Percentiles rank a stretch among this genome's conserved stretches.
These are phyloP conservation scores for Ursus arctos DNA, from an alignment of 2,113 vertebrate genomes.

Conservation along the genomic window DNA sequence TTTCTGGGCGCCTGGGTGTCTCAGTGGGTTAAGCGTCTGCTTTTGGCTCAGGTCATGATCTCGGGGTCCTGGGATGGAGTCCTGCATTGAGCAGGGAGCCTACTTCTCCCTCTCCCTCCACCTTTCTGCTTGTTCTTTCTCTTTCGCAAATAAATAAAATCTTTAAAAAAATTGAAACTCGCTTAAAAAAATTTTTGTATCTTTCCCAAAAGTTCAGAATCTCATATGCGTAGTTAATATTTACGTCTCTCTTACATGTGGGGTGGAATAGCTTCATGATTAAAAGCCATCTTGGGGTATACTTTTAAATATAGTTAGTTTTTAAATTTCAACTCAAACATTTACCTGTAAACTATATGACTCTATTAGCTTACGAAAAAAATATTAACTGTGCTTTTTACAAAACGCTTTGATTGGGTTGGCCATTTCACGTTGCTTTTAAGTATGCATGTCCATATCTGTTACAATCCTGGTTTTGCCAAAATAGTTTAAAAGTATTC, in stretches of 20 bases:
- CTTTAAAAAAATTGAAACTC: no score
- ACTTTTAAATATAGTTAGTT: background rate
- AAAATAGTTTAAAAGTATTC: background rate
- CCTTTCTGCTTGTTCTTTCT: no score
- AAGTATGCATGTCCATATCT: no score
- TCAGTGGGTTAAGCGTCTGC: no score
- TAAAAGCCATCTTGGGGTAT: no score
- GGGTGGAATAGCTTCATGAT: background rate
- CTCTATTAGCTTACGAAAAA: background rate
- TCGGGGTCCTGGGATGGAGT: no score
- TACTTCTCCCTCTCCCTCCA: no score
- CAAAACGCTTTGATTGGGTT: background rate
- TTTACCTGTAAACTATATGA: fast-evolving
- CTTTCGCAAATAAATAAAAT: no score
- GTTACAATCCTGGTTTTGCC: background rate
- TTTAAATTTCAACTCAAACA: background rate
- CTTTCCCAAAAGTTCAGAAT: background rate
- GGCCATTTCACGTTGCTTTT: background rate
- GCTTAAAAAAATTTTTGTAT: background rate
- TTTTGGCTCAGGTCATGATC: no score
- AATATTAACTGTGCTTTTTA: background rate
- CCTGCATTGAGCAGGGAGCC: no score
- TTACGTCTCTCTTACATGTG: fast-evolving
- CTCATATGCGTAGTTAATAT: background rate
- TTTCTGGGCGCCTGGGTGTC: background rate